phyloP scores from a whole-genome alignment of 2,113 vertebrate species.

The Porphyrio hochstetteri region DNA sequence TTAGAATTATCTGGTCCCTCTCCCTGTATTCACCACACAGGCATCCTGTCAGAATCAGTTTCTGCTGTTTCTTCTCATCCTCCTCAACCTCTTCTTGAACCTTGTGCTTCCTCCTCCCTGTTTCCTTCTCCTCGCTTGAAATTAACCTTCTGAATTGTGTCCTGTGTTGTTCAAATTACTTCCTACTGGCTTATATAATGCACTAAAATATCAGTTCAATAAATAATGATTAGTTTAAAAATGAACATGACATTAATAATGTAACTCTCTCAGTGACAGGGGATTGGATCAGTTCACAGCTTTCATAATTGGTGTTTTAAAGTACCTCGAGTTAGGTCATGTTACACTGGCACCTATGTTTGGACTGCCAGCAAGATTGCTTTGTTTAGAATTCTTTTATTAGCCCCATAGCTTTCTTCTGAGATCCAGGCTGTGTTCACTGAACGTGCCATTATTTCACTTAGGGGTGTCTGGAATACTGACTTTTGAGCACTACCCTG shows the following conservation, averaged over 20 bases:
- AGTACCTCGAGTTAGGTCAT: not conserved
- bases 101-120: not conserved
- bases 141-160: not conserved
- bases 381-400: not conserved
- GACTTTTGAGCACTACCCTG: not conserved
- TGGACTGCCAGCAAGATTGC: not conserved
- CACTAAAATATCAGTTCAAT: not conserved
- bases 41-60: not conserved
- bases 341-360: not conserved
- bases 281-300: not conserved
- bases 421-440: not conserved
- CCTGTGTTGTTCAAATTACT: not conserved
- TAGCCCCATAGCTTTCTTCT: not conserved
- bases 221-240: slow-evolving; percentile 25
- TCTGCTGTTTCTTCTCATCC: not conserved
- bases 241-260: not conserved
- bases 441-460: not conserved
- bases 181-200: not conserved
- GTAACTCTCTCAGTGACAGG: not conserved
- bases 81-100: not conserved
- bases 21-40: not conserved
- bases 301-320: not conserved
- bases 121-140: not conserved
- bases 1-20: not conserved
- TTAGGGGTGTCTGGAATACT: not conserved